Base-by-base conservation (phyloP, 2,888 invertebrate genomes). In the Notodonta ziczac region DNA sequence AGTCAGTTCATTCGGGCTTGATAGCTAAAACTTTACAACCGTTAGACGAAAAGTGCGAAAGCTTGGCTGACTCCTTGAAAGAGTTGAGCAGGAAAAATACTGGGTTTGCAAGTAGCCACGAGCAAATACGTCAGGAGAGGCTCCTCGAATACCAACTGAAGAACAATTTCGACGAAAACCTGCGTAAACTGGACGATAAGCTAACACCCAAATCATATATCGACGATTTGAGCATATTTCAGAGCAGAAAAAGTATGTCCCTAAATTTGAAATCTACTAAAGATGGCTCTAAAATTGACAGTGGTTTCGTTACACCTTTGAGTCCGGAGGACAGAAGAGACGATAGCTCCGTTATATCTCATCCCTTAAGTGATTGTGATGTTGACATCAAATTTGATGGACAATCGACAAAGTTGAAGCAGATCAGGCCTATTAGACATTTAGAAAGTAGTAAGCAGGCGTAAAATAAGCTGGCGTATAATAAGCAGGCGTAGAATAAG, bases 311-410 rank as follows among this genome's bases (percentile, higher is more conserved):
- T 0, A 96, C 96, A 0, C 96, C 96, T 0, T 73, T 95, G 9
- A 94, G 94, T 63, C 96, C 95, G 3, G 92, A 91, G 0, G 88
- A 83, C 1, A 93, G 91, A 6, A 10, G 89, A 77, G 58, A 91
- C 64, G 87, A 89, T 5, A 94, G 85, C 46, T 94, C 94, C 0
- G 83, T 88, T 0, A 80, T 93, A 1, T 94, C 95, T 57, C 97
- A 97, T 88, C 97, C 97, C 0, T 80, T 97, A 5, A 97, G 97
- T 70, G 96, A 96, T 77, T 96, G 96, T 63, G 97, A 97, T 80
- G 97, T 97, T 0, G 96, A 96, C 78, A 97, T 97, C 55, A 96
- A 96, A 67, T 97, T 96, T 79, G 96, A 97, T 74, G 97, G 97
- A 7, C 93, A 92, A 14, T 96, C 96, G 0, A 97, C 97, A 0